These are phyloP conservation scores for Apteryx mantelli DNA, from an alignment of 2,113 vertebrate genomes.

Conservation along the genomic window DNA sequence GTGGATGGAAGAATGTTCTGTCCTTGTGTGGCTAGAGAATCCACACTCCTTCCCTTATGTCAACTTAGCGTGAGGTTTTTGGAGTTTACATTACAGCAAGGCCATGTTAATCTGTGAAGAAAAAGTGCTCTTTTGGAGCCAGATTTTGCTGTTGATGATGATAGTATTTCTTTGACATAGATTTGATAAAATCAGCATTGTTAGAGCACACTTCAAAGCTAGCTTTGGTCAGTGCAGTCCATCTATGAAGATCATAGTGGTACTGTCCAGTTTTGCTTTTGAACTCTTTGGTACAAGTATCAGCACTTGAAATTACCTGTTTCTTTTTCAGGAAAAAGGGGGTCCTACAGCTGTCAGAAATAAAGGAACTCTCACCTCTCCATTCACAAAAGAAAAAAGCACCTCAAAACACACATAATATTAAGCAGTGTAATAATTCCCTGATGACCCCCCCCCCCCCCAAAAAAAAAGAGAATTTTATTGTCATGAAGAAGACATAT, in stretches of 20 bases:
- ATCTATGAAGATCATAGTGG: background rate
- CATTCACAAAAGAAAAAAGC: background rate
- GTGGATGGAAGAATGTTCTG: background rate
- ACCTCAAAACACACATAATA: background rate
- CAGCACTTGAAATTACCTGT: background rate
- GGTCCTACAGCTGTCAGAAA: background rate
- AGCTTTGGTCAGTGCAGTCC: background rate
- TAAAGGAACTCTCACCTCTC: rapidly evolving
- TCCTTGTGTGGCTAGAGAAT: background rate
- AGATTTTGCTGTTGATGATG: background rate
- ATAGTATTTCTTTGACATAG: background rate
- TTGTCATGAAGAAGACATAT: background rate
- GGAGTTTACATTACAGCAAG: background rate
- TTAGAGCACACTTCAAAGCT: background rate
- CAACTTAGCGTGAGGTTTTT: background rate
- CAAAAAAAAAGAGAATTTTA: background rate
- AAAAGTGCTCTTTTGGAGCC: background rate
- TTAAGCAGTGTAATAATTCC: background rate
- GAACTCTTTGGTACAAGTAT: background rate
- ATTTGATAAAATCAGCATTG: background rate
- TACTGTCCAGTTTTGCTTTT: background rate
- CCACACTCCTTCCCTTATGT: rapidly evolving
- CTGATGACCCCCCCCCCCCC: too few species aligned
- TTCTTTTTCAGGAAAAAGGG: background rate
- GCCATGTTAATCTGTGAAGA: background rate